These are phyloP conservation scores for Tortrix viridana DNA, from an alignment of 2,888 invertebrate genomes.

Conservation along the genomic window DNA sequence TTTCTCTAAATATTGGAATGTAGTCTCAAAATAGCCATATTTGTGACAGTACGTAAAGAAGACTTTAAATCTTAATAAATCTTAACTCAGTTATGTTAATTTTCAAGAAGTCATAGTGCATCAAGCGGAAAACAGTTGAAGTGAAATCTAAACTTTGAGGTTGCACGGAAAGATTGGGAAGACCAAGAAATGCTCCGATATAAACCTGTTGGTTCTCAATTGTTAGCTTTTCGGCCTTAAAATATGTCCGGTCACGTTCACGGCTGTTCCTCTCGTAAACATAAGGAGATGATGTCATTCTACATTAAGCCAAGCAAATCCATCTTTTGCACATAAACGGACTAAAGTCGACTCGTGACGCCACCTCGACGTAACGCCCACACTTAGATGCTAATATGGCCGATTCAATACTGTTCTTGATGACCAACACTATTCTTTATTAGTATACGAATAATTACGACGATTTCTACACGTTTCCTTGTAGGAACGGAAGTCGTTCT, in stretches of 20 bases:
- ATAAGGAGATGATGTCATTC: constrained; percentile 71
- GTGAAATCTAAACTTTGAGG: no score
- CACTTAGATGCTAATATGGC: constrained; percentile 55
- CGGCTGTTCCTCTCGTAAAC: constrained; percentile 58
- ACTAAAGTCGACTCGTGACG: constrained; percentile 59
- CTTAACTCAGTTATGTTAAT: no score
- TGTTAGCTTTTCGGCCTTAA: constrained; percentile 31
- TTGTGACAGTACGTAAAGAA: no score
- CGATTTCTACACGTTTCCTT: constrained; percentile 46
- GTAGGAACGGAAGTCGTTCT: constrained; percentile 44
- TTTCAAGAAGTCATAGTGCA: no score
- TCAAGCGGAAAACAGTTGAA: no score
- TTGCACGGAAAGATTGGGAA: no score
- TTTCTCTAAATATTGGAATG: no score
- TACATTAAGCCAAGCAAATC: constrained; percentile 61
- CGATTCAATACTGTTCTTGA: constrained; percentile 50
- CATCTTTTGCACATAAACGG: constrained; percentile 55
- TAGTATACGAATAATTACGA: constrained; percentile 52
- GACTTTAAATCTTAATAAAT: no score
- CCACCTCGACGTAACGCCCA: constrained; percentile 63
- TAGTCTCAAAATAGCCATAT: no score
- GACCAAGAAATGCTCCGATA: neutral
- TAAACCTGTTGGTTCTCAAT: constrained; percentile 6
- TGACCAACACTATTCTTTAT: constrained; percentile 48
- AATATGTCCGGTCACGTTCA: constrained; percentile 53